Evolutionary conservation across 2,888 invertebrate species (phyloP), one percentile per base, ranked within the genome.

Genomic region (Drosophila paracracens): DNA sequence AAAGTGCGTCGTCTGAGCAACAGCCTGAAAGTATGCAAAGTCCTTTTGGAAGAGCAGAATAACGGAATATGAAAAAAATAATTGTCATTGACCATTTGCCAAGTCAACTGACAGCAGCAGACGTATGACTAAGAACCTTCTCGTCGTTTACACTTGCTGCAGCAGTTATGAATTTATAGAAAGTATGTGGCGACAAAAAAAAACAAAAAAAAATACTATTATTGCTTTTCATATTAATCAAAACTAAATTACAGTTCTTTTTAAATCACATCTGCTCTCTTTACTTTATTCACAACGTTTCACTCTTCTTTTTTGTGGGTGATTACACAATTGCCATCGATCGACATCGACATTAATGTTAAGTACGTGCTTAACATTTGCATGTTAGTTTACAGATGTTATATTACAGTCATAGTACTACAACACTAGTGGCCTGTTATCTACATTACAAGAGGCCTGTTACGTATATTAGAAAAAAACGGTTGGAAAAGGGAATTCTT

Each of bases 1-100:
- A 57, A 70, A 68, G 76, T 80, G 80, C 80, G 82, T 82, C 79
- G 79, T 65, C 82, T 63, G 57, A 70, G 64, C 64, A 79, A 65
- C 76, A 82, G 83, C 80, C 83, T 71, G 74, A 74, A 80, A 83
- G 85, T 85, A 79, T 82, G 88, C 85, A 68, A 27, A 62, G 65
- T 4, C 59, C n/a, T 18, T 18, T 27, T 27, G n/a, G 51, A 11
- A 18, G 10, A 29, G 29, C 29, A 29, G 16, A 73, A 35, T 58
- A 61, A 64, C 25, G 16, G 57, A 51, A 40, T 27, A 18, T 16
- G 21, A 38, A 31, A 11, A 54, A 35, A 21, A 36, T 40, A 40
- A 54, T 57, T 70, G 54, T 51, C 68, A 71, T 75, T 88, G 83
- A 88, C 81, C 88, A 69, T 80, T 82, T 83, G 79, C 74, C 82